Base-by-base conservation (phyloP, 2,888 invertebrate species). In the Archips crataeganus region DNA sequence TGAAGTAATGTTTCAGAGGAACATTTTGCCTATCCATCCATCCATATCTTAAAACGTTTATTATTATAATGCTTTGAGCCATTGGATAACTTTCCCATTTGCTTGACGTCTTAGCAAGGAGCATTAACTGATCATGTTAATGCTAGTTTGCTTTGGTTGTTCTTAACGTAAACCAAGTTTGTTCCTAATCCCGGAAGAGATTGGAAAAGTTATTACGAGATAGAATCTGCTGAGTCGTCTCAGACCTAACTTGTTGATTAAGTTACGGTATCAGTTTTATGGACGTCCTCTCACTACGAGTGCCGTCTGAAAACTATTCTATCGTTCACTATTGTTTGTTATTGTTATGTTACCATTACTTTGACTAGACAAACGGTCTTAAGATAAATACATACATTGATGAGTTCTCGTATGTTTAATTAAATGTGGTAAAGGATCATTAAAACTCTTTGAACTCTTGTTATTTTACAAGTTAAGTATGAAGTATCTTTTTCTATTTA, bases 171-270 rank as follows among this genome's bases (percentile, higher is more conserved):
- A 39, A 79, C 76, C 77, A 83, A 84, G 80, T 84, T 65, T 8
- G 60, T 65, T 83, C 76, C 65, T 77, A 76, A 77, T 80, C 60
- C 65, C 69, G 77, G 77, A 79, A 82, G 82, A 85, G 81, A 85
- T 84, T 83, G 80, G 80, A 76, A 81, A 87, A 88, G 84, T 87
- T 87, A 84, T 84, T 80, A 81, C 77, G 73, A 68, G 78, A 77
- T 77, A 75, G 78, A 79, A 80, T 80, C 79, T 80, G 76, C 76
- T 51, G 71, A 79, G 78, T 79, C 66, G 75, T 78, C 78, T 78
- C 73, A 73, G 77, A 80, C 69, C 76, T 71, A 82, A 84, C 80
- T 86, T 82, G 80, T 83, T 86, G 82, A 84, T 84, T 82, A 85
- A 85, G 81, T 86, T 84, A 81, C 76, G 68, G 76, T 75, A 74